phyloP scores from a whole-genome alignment of 2,888 invertebrate species.

The Endotricha flammealis region DNA sequence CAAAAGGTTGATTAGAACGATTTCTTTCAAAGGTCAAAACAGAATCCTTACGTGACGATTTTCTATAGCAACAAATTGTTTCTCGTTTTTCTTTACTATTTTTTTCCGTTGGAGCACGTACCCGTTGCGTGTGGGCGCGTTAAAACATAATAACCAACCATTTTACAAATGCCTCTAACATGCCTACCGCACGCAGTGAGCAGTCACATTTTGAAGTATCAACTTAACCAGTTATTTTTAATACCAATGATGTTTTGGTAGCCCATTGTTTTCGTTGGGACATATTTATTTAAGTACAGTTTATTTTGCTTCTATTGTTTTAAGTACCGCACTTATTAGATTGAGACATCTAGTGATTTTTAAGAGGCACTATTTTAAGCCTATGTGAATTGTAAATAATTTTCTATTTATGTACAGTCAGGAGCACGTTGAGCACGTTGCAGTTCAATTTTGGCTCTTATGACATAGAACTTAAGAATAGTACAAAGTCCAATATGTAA shows the following conservation, averaged over 20 bases:
- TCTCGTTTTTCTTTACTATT: slow-evolving; percentile 29
- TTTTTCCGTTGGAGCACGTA: slow-evolving; percentile 49
- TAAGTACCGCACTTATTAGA: background rate
- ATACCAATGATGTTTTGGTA: slow-evolving; percentile 46
- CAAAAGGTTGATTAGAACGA: slow-evolving; percentile 19
- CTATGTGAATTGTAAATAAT: no score
- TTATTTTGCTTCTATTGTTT: slow-evolving; percentile 29
- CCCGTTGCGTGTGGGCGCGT: slow-evolving; percentile 61
- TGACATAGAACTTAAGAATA: no score
- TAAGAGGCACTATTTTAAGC: no score
- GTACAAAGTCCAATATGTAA: no score
- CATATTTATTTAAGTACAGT: slow-evolving; percentile 53
- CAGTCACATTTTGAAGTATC: slow-evolving; percentile 62
- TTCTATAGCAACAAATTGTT: slow-evolving; percentile 35
- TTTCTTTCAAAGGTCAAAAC: slow-evolving; percentile 25
- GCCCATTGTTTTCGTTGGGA: slow-evolving; percentile 66
- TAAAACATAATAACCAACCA: slow-evolving; percentile 56
- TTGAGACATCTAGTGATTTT: no score
- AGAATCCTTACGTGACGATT: slow-evolving; percentile 40
- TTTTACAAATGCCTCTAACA: slow-evolving; percentile 53
- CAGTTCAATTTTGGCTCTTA: no score
- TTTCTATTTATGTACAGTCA: no score
- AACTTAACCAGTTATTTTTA: slow-evolving; percentile 61
- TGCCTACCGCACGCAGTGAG: slow-evolving; percentile 67
- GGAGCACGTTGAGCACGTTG: no score